A percentile compares a stretch with the other conserved stretches of the same genome.
These are phyloP conservation scores for Tragopan temminckii DNA, from an alignment of 2,797 vertebrate genomes.

Conservation along the genomic window DNA sequence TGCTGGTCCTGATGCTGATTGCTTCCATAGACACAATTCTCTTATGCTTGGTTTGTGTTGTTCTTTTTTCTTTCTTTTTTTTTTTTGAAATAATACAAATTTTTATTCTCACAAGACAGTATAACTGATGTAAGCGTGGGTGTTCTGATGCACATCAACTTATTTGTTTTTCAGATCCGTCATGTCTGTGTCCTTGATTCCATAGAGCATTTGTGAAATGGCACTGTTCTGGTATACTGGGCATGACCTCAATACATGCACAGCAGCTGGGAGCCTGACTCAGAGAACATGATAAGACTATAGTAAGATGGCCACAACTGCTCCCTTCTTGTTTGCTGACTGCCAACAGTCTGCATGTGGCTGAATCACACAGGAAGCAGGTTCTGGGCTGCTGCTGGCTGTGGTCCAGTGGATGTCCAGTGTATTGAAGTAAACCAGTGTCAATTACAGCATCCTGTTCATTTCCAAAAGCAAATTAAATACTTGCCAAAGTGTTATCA, in stretches of 20 bases:
- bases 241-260: not conserved
- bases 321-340: not conserved
- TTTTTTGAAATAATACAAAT: not conserved
- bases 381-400: not conserved
- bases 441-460: not conserved
- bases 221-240: not conserved
- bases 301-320: slow-evolving; percentile 2
- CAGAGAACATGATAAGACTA: not conserved
- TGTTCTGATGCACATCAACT: not conserved
- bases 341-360: not conserved
- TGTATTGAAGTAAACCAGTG: not conserved
- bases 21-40: not conserved
- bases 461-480: not conserved
- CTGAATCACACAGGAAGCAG: not conserved
- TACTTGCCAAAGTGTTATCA: not conserved
- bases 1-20: not conserved
- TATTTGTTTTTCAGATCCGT: not conserved
- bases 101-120: not conserved
- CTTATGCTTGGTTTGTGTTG: not conserved
- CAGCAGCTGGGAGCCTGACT: not conserved
- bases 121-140: not conserved
- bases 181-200: not conserved
- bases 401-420: not conserved
- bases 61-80: not conserved
- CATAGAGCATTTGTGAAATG: not conserved